Evolutionary conservation across 2,113 vertebrate species (phyloP).

Genomic region (Felis chaus): DNA sequence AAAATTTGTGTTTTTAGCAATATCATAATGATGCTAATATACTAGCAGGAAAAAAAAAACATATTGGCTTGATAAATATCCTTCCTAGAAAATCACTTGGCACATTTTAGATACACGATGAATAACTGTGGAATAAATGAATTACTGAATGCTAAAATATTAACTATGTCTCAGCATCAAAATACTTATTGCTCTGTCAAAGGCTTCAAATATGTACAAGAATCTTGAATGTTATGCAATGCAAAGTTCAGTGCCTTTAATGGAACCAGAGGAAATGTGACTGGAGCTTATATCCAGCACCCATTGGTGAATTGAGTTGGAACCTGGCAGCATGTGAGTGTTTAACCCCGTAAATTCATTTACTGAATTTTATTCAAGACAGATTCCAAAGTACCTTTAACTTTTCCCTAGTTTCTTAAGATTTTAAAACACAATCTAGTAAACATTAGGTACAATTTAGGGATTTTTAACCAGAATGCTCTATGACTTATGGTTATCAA

Average conservation of each 20-base stretch:
- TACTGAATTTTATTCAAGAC: not conserved
- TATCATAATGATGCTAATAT: slow-evolving; percentile 38
- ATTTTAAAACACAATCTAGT: not conserved
- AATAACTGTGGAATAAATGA: slow-evolving; percentile 40
- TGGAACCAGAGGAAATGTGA: not conserved
- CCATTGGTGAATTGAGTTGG: not conserved
- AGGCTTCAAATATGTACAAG: not conserved
- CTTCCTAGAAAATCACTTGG: slow-evolving; percentile 18
- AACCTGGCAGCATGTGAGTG: not conserved
- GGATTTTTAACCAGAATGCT: not conserved
- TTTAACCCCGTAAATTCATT: not conserved
- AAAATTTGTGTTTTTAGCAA: slow-evolving; percentile 46
- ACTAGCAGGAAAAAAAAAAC: not conserved
- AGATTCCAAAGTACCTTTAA: not conserved
- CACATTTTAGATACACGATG: not conserved
- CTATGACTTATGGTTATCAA: not conserved
- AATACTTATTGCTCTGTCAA: slow-evolving; percentile 22
- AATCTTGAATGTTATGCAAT: not conserved
- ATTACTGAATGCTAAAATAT: slow-evolving; percentile 54
- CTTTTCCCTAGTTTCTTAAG: not conserved
- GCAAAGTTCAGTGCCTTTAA: not conserved
- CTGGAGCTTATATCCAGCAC: rapidly evolving
- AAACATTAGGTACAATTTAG: not conserved
- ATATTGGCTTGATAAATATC: slow-evolving; percentile 26
- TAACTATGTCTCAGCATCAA: not conserved